These are phyloP conservation scores for Tautogolabrus adspersus DNA, from an alignment of 2,113 vertebrate species.

Conservation along the genomic window DNA sequence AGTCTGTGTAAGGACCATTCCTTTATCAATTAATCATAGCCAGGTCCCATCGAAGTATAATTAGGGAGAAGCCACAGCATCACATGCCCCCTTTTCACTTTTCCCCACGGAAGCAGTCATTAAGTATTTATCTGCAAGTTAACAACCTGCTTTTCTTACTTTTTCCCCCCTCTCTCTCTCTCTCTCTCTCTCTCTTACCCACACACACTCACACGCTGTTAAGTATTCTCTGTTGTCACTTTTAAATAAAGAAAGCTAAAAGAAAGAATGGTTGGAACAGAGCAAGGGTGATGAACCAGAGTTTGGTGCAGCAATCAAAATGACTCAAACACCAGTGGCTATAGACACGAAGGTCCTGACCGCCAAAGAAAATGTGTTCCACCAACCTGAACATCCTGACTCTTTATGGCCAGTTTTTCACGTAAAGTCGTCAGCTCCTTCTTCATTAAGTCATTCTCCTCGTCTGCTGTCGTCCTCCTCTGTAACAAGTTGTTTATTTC, in stretches of 20 bases:
- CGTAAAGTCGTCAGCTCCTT: constrained; percentile 87
- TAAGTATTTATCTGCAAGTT: constrained; percentile 99
- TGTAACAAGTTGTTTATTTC: constrained; percentile 87
- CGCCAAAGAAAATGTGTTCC: constrained; percentile 78
- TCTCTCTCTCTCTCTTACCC: constrained; percentile 5
- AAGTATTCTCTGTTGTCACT: constrained; percentile 66
- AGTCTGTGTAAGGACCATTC: constrained; percentile 91
- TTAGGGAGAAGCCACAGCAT: constrained; percentile 97
- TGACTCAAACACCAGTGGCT: constrained; percentile 87
- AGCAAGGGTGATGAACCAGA: constrained; percentile 26
- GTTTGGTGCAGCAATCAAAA: constrained; percentile 42
- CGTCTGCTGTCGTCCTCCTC: constrained; percentile 81
- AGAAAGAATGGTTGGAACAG: constrained; percentile 44
- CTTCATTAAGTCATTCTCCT: constrained; percentile 87
- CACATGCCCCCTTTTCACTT: constrained; percentile 85
- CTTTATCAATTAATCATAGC: constrained; percentile 99
- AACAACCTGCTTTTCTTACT: constrained; percentile 87
- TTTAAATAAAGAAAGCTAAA: constrained; percentile 41
- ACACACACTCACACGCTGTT: constrained; percentile 69
- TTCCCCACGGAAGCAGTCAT: constrained; percentile 91
- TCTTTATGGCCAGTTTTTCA: constrained; percentile 89
- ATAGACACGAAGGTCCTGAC: constrained; percentile 83
- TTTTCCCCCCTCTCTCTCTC: constrained; percentile 27
- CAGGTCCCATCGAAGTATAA: constrained; percentile 95
- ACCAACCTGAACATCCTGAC: constrained; percentile 91